These are phyloP conservation scores for Vimba vimba DNA, from an alignment of 2,113 vertebrate genomes.

Conservation along the genomic window DNA sequence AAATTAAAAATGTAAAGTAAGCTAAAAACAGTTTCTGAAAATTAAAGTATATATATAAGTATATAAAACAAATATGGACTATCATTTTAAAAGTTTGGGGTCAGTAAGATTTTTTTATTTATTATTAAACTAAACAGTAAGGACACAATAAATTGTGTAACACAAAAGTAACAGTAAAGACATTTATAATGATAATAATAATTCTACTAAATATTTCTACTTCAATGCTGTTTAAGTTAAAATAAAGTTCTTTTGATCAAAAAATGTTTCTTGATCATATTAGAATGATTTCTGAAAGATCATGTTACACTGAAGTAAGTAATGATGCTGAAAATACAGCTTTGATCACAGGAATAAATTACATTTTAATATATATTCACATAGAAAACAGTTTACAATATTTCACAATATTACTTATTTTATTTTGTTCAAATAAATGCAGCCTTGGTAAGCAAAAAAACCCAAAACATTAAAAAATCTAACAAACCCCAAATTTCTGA, in stretches of 20 bases:
- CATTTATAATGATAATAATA: no score
- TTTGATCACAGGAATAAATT: background rate
- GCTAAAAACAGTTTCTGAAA: no score
- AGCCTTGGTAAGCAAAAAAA: background rate
- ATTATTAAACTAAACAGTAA: background rate
- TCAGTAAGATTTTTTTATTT: background rate
- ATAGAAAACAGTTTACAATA: background rate
- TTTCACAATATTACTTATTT: background rate
- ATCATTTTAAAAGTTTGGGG: background rate
- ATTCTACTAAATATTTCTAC: background rate
- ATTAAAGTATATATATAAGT: no score
- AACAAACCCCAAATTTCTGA: background rate
- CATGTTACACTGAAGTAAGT: background rate
- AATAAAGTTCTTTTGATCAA: background rate
- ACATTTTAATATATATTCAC: background rate
- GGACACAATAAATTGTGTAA: background rate
- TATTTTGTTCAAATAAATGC: background rate
- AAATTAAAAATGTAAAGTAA: background rate
- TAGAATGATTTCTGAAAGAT: background rate
- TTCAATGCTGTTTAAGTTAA: background rate
- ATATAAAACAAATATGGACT: background rate
- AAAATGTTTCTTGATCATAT: no score
- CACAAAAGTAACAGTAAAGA: background rate
- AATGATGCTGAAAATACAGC: background rate
- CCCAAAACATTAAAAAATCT: background rate